Evolutionary conservation across 2,113 vertebrate genomes (phyloP), one percentile per base, ranked within the genome.

Genomic region (Indicator maculatus): DNA sequence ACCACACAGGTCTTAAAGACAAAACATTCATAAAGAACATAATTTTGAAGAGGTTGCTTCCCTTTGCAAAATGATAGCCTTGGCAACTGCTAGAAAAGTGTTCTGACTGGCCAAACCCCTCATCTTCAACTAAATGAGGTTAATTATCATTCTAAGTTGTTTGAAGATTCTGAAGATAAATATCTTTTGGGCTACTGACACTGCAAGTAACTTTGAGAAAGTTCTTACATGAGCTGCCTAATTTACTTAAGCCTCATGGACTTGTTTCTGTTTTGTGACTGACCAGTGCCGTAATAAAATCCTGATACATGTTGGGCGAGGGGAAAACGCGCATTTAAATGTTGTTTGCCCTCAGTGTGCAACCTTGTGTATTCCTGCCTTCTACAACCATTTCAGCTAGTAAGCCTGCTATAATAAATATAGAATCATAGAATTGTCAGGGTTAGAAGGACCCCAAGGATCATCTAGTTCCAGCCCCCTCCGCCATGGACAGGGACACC

Each of bases 131-230:
- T 95, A 76, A 91, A 90, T 91, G 88, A 90, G 36, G 50, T 69
- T 95, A 93, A 95, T 93, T 79, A 80, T 50, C 31, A 36, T 71
- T 78, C 3, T 23, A 88, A 86, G 23, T 17, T 73, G 15, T 88
- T 93, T 93, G 73, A 91, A 86, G 66, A 84, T 88, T 75, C 63
- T 65, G 41, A 86, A 88, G 93, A 91, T 96, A 96, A 45, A 30
- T 75, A 44, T 90, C 83, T 86, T 94, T 65, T 55, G 76, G 53
- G 89, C 26, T 69, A 74, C 56, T 3, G 5, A 41, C 55, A 63
- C 83, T 81, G 36, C 52, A 24, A 58, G 50, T 41, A 64, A 67
- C 52, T 84, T 81, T 90, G 91, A 94, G 86, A 90, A 95, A 86
- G 39, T 95, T 94, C 83, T 95, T 77, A 88, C 83, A 78, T 86